These are phyloP conservation scores for Actinia equina DNA, from an alignment of 64 coral and sea anemone species.

Conservation along the genomic window DNA sequence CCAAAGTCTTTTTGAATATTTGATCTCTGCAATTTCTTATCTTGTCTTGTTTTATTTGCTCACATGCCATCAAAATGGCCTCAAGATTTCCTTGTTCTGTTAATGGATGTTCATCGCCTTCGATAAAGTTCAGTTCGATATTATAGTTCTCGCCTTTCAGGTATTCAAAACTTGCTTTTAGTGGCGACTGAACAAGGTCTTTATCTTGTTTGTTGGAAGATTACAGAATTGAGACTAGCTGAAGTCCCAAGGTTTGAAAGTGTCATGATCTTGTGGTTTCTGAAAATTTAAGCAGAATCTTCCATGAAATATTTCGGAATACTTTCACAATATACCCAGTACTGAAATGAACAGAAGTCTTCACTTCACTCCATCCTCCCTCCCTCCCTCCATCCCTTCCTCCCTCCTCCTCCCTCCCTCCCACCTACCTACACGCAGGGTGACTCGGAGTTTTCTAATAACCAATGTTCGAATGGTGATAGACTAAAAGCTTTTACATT, in stretches of 20 bases:
- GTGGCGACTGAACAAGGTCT: neutral
- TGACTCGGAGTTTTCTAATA: no score
- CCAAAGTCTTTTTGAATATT: neutral
- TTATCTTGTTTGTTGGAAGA: constrained; percentile 13
- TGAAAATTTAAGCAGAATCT: neutral
- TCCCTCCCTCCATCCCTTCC: no score
- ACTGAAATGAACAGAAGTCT: no score
- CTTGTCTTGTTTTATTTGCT: constrained; percentile 12
- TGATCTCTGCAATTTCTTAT: constrained; percentile 9
- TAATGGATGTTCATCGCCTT: neutral
- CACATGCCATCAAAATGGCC: neutral
- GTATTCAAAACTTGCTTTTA: neutral
- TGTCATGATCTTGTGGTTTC: neutral
- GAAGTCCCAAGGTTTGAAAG: neutral
- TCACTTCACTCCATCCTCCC: no score
- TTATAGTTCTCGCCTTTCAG: constrained; percentile 4
- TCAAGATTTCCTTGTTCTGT: neutral
- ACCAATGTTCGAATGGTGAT: no score
- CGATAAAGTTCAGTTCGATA: constrained; percentile 4
- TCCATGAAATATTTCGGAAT: neutral
- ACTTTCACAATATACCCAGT: neutral
- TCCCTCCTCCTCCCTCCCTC: no score
- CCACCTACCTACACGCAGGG: no score
- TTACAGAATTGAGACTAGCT: neutral
- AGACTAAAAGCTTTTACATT: no score